These are phyloP conservation scores for Phorcus lineatus DNA, from an alignment of 2,888 invertebrate genomes.

Conservation along the genomic window DNA sequence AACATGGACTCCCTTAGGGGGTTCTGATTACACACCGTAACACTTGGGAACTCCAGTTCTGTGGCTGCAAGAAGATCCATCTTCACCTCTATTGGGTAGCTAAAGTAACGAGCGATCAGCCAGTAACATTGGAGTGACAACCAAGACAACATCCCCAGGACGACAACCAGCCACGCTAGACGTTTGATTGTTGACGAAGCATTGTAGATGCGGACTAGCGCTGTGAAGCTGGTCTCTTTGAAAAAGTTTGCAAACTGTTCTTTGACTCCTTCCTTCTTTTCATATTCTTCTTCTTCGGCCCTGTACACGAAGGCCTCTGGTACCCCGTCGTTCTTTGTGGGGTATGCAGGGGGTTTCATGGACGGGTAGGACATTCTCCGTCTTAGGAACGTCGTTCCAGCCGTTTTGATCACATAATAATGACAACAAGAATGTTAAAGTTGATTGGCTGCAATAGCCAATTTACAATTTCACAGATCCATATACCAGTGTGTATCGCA, in stretches of 20 bases:
- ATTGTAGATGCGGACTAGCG: conserved; percentile 60
- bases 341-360: background rate
- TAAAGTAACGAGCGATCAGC: conserved; percentile 40
- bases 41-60: conserved; percentile 64
- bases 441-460: no score
- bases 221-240: conserved; percentile 64
- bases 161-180: conserved; percentile 55
- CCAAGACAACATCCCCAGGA: conserved; percentile 54
- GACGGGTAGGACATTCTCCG: background rate
- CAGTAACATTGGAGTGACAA: conserved; percentile 49
- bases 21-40: conserved; percentile 66
- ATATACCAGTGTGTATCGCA: no score
- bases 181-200: conserved; percentile 51
- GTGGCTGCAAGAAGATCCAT: conserved; percentile 53
- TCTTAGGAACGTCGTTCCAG: background rate
- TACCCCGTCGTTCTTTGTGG: background rate
- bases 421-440: no score
- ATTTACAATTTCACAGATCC: no score
- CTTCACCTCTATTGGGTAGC: conserved; percentile 63
- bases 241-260: conserved; percentile 50
- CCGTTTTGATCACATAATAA: no score
- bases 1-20: conserved; percentile 49
- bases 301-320: conserved; percentile 17
- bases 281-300: background rate
- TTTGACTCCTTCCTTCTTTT: conserved; percentile 12